Conservation (phyloP, 2,113 vertebrate genomes). For the Mystacornis crossleyi region DNA sequence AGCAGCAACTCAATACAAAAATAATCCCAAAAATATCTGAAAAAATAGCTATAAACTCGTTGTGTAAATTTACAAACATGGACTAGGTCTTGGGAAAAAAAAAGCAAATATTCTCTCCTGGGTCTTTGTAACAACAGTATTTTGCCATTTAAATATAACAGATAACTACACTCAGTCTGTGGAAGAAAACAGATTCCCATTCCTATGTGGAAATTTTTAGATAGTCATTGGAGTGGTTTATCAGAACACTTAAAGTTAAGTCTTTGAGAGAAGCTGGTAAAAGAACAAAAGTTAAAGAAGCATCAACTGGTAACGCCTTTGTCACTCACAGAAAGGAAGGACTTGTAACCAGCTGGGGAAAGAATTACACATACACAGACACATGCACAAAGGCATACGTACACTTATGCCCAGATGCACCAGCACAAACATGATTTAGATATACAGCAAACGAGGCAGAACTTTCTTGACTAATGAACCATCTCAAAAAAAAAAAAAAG, state of each 20-base stretch:
- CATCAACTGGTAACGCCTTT: not conserved
- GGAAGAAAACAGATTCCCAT: not conserved
- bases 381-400: not conserved
- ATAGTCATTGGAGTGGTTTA: not conserved
- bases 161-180: not conserved
- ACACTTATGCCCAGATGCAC: not conserved
- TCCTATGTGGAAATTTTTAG: not conserved
- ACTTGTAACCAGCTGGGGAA: not conserved
- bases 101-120: not conserved
- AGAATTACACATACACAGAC: not conserved
- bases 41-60: not conserved
- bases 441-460: not conserved
- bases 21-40: not conserved
- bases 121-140: not conserved
- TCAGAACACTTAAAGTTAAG: not conserved
- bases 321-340: not conserved
- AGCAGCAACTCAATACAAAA: not conserved
- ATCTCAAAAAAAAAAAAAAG: not conserved
- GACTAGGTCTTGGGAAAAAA: not conserved
- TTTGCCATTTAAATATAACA: not conserved
- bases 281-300: not conserved
- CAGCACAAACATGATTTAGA: not conserved
- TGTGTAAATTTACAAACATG: not conserved
- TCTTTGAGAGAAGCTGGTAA: not conserved
- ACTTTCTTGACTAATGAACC: not conserved